Conservation (phyloP, 2,797 vertebrate genomes). For the Sarcoramphus papa region DNA sequence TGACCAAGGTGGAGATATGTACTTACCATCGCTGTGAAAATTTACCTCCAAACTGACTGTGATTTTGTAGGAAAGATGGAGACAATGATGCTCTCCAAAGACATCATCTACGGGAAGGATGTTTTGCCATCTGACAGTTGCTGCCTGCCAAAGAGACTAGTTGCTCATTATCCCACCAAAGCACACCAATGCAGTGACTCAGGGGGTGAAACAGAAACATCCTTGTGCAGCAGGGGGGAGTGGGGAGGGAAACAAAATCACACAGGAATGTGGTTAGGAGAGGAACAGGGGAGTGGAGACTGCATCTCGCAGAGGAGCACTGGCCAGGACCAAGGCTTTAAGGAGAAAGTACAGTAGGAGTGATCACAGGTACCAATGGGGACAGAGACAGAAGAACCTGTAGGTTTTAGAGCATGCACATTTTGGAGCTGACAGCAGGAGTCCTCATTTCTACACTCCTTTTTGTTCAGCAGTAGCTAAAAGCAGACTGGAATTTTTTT, state of each 20-base stretch:
- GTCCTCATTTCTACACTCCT: neutral
- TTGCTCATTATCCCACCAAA: neutral
- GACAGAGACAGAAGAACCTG: neutral
- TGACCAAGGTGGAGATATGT: neutral
- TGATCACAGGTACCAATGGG: neutral
- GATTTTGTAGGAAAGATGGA: neutral
- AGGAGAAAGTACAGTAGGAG: neutral
- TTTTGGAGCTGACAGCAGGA: neutral
- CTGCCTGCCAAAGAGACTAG: neutral
- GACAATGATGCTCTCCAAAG: neutral
- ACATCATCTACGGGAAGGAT: neutral
- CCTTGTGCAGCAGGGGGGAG: rapidly evolving
- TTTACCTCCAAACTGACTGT: neutral
- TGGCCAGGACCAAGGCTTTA: neutral
- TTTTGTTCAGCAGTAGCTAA: neutral
- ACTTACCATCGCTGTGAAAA: neutral
- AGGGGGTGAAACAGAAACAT: neutral
- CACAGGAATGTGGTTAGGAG: neutral
- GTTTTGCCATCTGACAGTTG: neutral
- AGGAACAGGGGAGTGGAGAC: neutral
- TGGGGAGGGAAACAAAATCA: neutral
- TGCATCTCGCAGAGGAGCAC: neutral
- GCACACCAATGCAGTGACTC: neutral
- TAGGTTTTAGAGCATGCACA: neutral
- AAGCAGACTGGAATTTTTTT: neutral